These are phyloP conservation scores for Neodon shergylaensis DNA, from an alignment of 2,113 vertebrate genomes.

Conservation along the genomic window DNA sequence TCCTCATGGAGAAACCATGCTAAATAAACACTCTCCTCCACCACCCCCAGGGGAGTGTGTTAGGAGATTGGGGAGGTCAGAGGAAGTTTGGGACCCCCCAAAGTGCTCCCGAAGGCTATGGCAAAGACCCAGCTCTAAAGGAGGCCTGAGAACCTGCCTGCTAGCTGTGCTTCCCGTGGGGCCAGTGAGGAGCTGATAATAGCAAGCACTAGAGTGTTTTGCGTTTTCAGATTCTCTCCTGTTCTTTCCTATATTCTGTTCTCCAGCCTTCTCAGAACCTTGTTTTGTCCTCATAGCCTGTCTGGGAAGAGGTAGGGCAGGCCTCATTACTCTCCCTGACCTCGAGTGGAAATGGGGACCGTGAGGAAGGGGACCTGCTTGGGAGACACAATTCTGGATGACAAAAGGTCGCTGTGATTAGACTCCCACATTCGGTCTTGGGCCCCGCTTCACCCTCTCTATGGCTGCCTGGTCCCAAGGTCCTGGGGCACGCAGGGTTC, in stretches of 20 bases:
- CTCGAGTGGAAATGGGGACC: neutral
- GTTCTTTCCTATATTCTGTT: neutral
- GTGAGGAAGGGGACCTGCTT: neutral
- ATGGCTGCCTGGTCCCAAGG: neutral
- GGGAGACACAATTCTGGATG: neutral
- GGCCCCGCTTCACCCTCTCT: neutral
- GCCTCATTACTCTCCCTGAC: neutral
- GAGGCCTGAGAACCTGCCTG: neutral
- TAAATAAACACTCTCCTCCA: neutral
- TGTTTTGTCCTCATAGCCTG: constrained; percentile 19
- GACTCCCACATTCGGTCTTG: neutral
- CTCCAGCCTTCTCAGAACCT: constrained; percentile 30
- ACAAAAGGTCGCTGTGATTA: neutral
- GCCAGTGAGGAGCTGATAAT: constrained; percentile 36
- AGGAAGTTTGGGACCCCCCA: neutral
- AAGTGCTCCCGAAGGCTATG: neutral
- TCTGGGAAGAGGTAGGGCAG: neutral
- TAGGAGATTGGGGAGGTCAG: neutral
- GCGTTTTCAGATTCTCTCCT: constrained; percentile 9
- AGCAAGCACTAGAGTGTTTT: neutral
- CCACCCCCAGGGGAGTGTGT: neutral
- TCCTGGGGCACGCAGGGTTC: neutral
- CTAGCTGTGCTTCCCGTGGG: neutral
- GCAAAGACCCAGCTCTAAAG: neutral
- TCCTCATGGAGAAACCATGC: neutral